A percentile compares a stretch with the other conserved stretches of the same genome.
Evolutionary conservation across 2,888 invertebrate genomes (phyloP).

Genomic region (Drosophila kambysellisi): DNA sequence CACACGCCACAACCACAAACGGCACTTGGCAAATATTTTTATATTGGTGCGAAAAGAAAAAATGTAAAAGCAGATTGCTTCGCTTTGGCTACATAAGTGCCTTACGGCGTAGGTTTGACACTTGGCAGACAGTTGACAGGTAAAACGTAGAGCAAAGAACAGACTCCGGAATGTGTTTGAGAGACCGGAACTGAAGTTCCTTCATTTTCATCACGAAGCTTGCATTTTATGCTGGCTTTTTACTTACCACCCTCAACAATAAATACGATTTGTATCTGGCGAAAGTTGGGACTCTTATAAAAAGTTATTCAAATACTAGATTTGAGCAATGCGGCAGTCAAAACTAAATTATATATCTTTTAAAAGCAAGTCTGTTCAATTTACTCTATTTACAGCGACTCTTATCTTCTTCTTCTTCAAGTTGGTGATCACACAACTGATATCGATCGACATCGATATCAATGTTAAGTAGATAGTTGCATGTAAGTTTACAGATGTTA

Average conservation of each 20-base stretch:
- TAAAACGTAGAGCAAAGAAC: constrained; percentile 40
- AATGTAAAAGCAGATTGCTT: constrained; percentile 4
- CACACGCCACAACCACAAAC: constrained; percentile 33
- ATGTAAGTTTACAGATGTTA: too few species aligned
- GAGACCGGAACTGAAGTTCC: neutral
- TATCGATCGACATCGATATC: too few species aligned
- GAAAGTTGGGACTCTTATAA: neutral
- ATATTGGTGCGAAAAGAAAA: constrained; percentile 1
- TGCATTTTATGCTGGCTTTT: constrained; percentile 6
- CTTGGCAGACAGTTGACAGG: constrained; percentile 47
- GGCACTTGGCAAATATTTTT: neutral
- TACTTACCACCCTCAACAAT: neutral
- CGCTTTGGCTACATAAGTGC: constrained; percentile 18
- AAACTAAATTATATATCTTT: too few species aligned
- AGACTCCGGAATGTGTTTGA: neutral
- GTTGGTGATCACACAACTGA: too few species aligned
- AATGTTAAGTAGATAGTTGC: too few species aligned
- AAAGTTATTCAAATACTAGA: neutral
- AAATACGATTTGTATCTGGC: neutral
- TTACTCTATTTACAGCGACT: too few species aligned
- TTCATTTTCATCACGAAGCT: neutral
- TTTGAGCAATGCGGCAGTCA: too few species aligned
- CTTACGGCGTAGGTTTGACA: constrained; percentile 31
- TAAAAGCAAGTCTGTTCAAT: too few species aligned
- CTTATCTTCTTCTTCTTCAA: too few species aligned